Base-by-base conservation (phyloP, 2,888 invertebrate genomes). In the Apomyelois bistriatella region DNA sequence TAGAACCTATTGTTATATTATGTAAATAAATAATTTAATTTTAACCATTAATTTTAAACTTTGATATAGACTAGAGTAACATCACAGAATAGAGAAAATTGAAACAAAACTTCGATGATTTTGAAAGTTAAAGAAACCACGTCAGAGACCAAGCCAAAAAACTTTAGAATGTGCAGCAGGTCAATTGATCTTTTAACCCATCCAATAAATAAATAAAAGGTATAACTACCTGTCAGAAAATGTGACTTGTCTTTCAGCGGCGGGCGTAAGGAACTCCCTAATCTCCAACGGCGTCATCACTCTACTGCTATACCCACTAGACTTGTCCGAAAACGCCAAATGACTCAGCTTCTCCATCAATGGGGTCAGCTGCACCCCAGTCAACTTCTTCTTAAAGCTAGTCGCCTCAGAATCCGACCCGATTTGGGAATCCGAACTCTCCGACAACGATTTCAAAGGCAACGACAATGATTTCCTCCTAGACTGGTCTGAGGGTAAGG, bases 331-430 rank as follows among this genome's bases (percentile, higher is more conserved):
- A 61, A 93, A 91, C 0, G 95, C 95, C 54, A 96, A 74, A 48
- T 95, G 92, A 60, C 95, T 95, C 40, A 96, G 74, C 72, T 96
- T 96, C 30, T 95, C 95, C 95, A 96, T 95, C 0, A 96, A 74
- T 0, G 96, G 96, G 0, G 96, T 96, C 48, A 96, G 70, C 56
- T 95, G 95, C 0, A 95, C 92, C 0, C 95, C 94, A 8, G 92
- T 92, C 32, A 93, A 61, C 60, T 92, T 93, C 66, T 91, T 92
- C 59, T 89, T 88, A 51, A 85, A 82, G 55, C 83, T 81, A 0
- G 80, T 74, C 1, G 77, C 72, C 41, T 89, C 85, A 0, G 82
- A 68, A 13, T 85, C 86, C 0, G 79, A 71, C 0, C 68, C 73
- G 15, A 76, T 73, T 53, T 84, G 85, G 0, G 80, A 70, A 57